Evolutionary conservation across 2,888 invertebrate genomes (phyloP).

Genomic region (Scelioninae gen. 1): DNA sequence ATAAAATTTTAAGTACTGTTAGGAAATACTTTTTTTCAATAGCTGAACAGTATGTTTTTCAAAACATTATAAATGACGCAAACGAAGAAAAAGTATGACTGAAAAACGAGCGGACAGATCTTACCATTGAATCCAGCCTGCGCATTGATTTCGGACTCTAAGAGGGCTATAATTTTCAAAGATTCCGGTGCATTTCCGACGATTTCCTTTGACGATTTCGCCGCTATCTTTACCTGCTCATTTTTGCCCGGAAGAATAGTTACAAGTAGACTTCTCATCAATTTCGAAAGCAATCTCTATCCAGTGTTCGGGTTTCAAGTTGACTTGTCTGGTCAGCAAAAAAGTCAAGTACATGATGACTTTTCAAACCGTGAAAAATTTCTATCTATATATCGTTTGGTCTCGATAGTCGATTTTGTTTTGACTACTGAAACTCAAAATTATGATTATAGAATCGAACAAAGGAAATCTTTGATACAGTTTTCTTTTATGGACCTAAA

Average conservation of each 20-base stretch:
- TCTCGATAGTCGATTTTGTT: too few species aligned
- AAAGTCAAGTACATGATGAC: not conserved
- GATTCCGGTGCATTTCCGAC: conserved; percentile 44
- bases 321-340: not conserved
- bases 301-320: not conserved
- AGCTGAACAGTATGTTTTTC: too few species aligned
- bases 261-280: not conserved
- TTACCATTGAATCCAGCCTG: not conserved
- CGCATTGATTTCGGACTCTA: conserved; percentile 2
- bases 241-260: conserved; percentile 14
- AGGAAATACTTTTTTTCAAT: too few species aligned
- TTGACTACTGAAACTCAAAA: too few species aligned
- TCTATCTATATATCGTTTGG: too few species aligned
- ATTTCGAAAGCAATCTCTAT: not conserved
- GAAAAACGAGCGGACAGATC: not conserved
- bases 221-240: conserved; percentile 45
- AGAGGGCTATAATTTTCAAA: conserved; percentile 59
- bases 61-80: too few species aligned
- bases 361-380: too few species aligned
- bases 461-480: too few species aligned
- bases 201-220: conserved; percentile 54
- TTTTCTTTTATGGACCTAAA: too few species aligned
- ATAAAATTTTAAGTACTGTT: too few species aligned
- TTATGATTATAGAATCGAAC: too few species aligned
- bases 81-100: not conserved